These are phyloP conservation scores for Megathymus violae DNA, from an alignment of 1,140 invertebrate genomes.

Conservation along the genomic window DNA sequence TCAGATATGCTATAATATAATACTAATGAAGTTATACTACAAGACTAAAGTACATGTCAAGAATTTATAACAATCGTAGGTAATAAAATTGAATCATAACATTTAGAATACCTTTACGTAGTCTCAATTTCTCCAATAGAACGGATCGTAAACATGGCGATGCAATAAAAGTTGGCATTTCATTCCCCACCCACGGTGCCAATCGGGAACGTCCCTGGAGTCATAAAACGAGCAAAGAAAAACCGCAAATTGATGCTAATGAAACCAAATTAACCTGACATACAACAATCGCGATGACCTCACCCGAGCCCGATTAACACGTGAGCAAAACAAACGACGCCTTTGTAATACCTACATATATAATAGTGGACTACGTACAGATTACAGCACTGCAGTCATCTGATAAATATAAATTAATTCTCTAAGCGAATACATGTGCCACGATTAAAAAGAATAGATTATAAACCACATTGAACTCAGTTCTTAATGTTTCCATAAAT, in stretches of 20 bases:
- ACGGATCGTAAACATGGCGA: conserved; percentile 50
- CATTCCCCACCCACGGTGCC: conserved; percentile 54
- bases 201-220: conserved; percentile 53
- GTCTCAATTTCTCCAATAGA: conserved; percentile 37
- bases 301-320: conserved; percentile 36
- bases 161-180: conserved; percentile 50
- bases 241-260: conserved; percentile 57
- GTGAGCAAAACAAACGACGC: conserved; percentile 24
- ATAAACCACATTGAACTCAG: too few species aligned
- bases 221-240: conserved; percentile 60
- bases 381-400: conserved; percentile 1
- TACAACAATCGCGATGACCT: conserved; percentile 57
- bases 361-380: conserved; percentile 7
- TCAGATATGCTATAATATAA: too few species aligned
- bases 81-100: conserved; percentile 3
- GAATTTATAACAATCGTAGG: conserved; percentile 4
- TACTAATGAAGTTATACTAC: too few species aligned
- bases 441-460: too few species aligned
- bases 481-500: too few species aligned
- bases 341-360: conserved; percentile 21
- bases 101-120: conserved; percentile 30
- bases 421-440: neutral
- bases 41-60: neutral
- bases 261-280: conserved; percentile 58
- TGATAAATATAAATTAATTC: conserved; percentile 1